Percentiles rank a stretch among this genome's conserved stretches.
Evolutionary conservation across 2,888 invertebrate species (phyloP).

Genomic region (Mechanitis mazaeus): DNA sequence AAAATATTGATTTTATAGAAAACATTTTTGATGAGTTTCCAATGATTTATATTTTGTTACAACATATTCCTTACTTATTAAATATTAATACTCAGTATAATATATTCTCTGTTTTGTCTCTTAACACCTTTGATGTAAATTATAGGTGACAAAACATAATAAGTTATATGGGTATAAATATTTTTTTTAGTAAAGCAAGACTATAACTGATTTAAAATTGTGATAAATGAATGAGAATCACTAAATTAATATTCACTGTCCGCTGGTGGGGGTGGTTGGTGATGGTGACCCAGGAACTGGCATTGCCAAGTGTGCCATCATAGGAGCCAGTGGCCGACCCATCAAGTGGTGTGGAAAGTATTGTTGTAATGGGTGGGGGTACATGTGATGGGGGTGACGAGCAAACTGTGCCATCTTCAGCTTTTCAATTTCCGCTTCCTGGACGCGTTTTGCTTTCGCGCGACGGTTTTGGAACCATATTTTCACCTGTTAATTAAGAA

Average conservation of each 20-base stretch:
- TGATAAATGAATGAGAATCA: too few relatives aligned
- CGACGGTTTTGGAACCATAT: constrained; percentile 97
- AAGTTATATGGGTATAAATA: too few relatives aligned
- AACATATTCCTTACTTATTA: too few relatives aligned
- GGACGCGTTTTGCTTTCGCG: constrained; percentile 97
- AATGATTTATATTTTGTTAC: too few relatives aligned
- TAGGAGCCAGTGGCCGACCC: constrained; percentile 68
- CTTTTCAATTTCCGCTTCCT: constrained; percentile 98
- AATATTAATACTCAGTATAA: too few relatives aligned
- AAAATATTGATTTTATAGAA: neutral
- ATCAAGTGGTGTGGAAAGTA: constrained; percentile 79
- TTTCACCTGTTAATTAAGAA: constrained; percentile 80
- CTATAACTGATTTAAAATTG: neutral
- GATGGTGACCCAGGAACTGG: constrained; percentile 67
- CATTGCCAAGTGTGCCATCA: constrained; percentile 67
- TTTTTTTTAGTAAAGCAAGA: too few relatives aligned
- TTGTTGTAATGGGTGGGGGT: constrained; percentile 78
- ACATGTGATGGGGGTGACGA: constrained; percentile 77
- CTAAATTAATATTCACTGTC: constrained; percentile 25
- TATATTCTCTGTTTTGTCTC: too few relatives aligned
- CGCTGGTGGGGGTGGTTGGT: constrained; percentile 54
- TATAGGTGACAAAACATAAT: too few relatives aligned
- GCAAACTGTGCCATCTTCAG: constrained; percentile 86
- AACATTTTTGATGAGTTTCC: neutral
- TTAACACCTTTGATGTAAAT: too few relatives aligned